These are phyloP conservation scores for Chunga burmeisteri DNA, from an alignment of 2,113 vertebrate species.

Conservation along the genomic window DNA sequence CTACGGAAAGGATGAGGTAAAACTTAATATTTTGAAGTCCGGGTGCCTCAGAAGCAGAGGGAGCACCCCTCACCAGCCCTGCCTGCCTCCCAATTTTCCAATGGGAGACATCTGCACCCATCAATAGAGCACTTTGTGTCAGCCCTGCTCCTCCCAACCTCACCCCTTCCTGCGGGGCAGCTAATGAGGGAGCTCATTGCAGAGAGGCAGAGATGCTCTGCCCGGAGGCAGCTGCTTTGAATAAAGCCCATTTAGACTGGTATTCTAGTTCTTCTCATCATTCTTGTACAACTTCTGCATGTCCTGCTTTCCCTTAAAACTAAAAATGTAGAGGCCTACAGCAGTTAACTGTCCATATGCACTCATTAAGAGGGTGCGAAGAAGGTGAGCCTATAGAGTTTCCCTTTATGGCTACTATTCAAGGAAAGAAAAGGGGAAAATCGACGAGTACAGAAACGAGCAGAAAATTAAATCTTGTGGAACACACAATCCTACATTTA, in stretches of 20 bases:
- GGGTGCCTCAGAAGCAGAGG: background rate
- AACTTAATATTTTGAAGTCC: background rate
- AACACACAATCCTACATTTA: background rate
- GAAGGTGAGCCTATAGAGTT: background rate
- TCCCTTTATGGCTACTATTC: background rate
- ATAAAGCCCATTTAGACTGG: background rate
- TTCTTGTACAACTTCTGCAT: background rate
- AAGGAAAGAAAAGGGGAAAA: background rate
- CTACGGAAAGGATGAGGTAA: background rate
- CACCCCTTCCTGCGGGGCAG: background rate
- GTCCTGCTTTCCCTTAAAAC: background rate
- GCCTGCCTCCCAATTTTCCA: background rate
- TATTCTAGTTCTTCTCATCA: background rate
- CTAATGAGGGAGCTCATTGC: background rate
- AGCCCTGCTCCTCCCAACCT: background rate
- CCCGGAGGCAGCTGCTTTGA: background rate
- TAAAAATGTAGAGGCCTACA: background rate
- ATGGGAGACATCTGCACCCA: background rate
- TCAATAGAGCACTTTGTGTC: background rate
- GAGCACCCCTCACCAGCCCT: background rate
- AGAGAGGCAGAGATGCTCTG: background rate
- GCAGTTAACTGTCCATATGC: background rate
- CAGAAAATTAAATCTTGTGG: constrained; percentile 2
- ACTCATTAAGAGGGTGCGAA: background rate
- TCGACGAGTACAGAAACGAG: background rate